Evolutionary conservation across 2,888 invertebrate species (phyloP), one percentile per base, ranked within the genome.

Genomic region (Exephanes ischioxanthus): DNA sequence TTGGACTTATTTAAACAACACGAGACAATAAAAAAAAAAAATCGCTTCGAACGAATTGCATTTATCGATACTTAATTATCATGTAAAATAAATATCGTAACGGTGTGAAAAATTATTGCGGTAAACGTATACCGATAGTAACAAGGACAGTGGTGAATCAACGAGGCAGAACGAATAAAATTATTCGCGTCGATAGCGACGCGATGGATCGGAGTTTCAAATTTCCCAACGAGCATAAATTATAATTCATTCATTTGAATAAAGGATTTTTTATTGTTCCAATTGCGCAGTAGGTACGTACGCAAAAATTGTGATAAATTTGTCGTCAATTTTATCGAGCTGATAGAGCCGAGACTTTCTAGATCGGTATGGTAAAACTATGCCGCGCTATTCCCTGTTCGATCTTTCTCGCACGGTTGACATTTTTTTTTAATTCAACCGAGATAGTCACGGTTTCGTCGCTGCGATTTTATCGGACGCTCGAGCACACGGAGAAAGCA

Each of bases 241-340:
- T 16, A 14, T 33, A 33, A 19, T n/a, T 66, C 78, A 81, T 72
- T 53, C 9, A 63, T 33, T 33, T 51, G 6, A 37, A 37, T 37
- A 11, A 37, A 58, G 33, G 11, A 11, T 19, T n/a, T 63, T 45
- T 45, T 11, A 6, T 16, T 73, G 78, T 22, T 16, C 3, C 3
- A 72, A 19, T 70, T 51, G 14, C 67, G 14, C 66, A 67, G 80
- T 84, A 84, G 77, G 84, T 84, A 80, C 2, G 48, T 68, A 63
- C 33, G n/a, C 16, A 30, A 71, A 66, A 58, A 53, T 19, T 9
- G 30, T 61, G 30, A 61, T 14, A 30, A 53, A 55, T 53, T 77
- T 41, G 45, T 41, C 58, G 68, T 2, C 11, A 9, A 11, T 9
- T 61, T 45, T 58, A 16, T 61, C 26, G 61, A 3, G 26, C 26